These are phyloP conservation scores for Hiodon alosoides DNA, from an alignment of 2,113 vertebrate genomes.

Conservation along the genomic window DNA sequence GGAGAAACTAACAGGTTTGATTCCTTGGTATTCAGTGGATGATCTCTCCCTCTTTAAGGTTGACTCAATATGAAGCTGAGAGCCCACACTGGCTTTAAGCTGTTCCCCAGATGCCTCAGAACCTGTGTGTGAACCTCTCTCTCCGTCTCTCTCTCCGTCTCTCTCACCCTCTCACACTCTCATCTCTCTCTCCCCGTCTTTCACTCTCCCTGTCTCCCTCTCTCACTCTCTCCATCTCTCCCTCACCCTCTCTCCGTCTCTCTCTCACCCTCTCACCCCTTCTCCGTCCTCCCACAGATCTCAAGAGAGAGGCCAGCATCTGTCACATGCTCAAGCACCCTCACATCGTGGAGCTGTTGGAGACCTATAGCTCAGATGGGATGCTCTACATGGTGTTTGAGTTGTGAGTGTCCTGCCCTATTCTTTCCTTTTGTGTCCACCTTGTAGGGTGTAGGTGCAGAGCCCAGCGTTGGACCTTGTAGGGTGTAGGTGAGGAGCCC, in stretches of 20 bases:
- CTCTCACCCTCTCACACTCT: neutral
- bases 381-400: constrained; percentile 87
- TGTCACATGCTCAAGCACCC: constrained; percentile 99
- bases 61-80: no score
- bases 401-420: constrained; percentile 73
- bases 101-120: no score
- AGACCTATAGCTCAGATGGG: constrained; percentile 90
- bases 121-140: neutral
- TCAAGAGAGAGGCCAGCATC: constrained; percentile 98
- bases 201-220: neutral
- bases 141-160: neutral
- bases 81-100: no score
- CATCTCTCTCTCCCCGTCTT: neutral
- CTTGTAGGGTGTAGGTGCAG: neutral
- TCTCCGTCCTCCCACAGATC: constrained; percentile 46
- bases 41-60: no score
- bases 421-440: neutral
- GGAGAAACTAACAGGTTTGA: no score
- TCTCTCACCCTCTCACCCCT: neutral
- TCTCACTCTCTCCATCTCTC: neutral
- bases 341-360: constrained; percentile 94
- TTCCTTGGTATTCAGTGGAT: no score
- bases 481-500: neutral
- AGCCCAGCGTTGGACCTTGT: neutral
- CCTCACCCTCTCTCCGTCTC: no score